These are phyloP conservation scores for Drosophila anomelani DNA, from an alignment of 2,888 invertebrate species.

Conservation along the genomic window DNA sequence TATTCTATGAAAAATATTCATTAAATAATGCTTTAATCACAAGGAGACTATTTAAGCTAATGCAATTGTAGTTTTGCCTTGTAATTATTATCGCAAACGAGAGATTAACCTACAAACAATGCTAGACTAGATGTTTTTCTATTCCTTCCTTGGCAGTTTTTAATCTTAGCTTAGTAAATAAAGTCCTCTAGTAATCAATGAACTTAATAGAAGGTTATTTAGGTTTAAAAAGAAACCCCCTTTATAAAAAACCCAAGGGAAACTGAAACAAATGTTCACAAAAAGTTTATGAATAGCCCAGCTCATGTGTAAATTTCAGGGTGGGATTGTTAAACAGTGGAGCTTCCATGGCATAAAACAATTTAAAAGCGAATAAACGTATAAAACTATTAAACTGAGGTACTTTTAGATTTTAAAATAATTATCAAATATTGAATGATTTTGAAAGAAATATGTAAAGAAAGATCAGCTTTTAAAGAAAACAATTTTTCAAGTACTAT, in stretches of 20 bases:
- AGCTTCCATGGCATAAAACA: background rate
- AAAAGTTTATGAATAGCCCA: constrained; percentile 22
- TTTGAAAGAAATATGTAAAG: background rate
- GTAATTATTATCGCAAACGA: background rate
- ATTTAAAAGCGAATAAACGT: background rate
- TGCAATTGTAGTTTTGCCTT: background rate
- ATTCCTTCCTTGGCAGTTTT: background rate
- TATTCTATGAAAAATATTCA: background rate
- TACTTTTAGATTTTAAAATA: background rate
- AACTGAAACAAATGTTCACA: constrained; percentile 14
- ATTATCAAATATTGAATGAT: background rate
- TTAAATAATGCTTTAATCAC: background rate
- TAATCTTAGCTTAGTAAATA: background rate
- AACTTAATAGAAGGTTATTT: background rate
- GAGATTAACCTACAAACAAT: background rate
- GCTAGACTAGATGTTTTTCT: background rate
- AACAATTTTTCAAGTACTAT: background rate
- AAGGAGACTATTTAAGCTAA: background rate
- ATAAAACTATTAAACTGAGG: background rate
- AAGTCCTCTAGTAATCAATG: background rate
- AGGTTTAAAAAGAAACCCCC: constrained; percentile 1
- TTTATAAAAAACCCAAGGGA: background rate
- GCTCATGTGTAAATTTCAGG: constrained; percentile 9
- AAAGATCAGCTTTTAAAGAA: background rate
- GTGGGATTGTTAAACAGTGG: constrained; percentile 21